Evolutionary conservation across 2,797 vertebrate genomes (phyloP).

Genomic region (Eutrigla gurnardus): DNA sequence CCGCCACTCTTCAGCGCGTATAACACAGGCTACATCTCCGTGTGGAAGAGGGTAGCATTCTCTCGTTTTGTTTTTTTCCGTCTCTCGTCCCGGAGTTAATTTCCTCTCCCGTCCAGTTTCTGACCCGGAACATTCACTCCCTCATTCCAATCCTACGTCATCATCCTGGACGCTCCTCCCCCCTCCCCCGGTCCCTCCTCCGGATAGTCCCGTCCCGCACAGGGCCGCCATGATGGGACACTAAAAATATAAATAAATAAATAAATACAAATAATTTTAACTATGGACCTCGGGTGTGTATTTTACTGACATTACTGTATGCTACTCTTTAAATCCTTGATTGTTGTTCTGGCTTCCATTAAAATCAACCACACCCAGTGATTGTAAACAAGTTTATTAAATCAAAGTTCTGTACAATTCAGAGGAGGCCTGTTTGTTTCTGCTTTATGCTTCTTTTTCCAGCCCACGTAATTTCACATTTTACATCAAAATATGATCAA

Average conservation of each 20-base stretch:
- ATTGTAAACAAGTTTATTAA: not conserved
- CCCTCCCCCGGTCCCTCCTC: slow-evolving; percentile 35
- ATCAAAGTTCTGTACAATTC: not conserved
- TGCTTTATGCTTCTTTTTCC: not conserved
- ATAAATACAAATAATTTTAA: no score
- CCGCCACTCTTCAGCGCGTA: slow-evolving; percentile 3
- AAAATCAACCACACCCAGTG: not conserved
- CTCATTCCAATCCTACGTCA: slow-evolving; percentile 89
- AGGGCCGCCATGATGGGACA: slow-evolving; percentile 64
- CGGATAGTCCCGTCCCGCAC: slow-evolving; percentile 62
- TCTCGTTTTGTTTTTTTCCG: slow-evolving; percentile 32
- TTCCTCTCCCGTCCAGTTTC: slow-evolving; percentile 85
- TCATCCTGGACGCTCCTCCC: slow-evolving; percentile 79
- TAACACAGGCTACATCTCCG: slow-evolving; percentile 63
- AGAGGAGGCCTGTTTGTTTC: not conserved
- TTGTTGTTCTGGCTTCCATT: not conserved
- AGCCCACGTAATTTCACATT: not conserved
- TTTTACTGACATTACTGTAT: not conserved
- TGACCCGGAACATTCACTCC: slow-evolving; percentile 89
- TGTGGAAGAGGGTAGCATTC: slow-evolving; percentile 57
- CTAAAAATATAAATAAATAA: no score
- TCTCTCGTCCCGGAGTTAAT: slow-evolving; percentile 79
- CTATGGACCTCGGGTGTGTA: not conserved
- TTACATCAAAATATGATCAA: not conserved
- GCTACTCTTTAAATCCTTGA: no score